Evolutionary conservation across 2,888 invertebrate genomes (phyloP), one percentile per base, ranked within the genome.

Genomic region (Dorcus parallelipipedus): DNA sequence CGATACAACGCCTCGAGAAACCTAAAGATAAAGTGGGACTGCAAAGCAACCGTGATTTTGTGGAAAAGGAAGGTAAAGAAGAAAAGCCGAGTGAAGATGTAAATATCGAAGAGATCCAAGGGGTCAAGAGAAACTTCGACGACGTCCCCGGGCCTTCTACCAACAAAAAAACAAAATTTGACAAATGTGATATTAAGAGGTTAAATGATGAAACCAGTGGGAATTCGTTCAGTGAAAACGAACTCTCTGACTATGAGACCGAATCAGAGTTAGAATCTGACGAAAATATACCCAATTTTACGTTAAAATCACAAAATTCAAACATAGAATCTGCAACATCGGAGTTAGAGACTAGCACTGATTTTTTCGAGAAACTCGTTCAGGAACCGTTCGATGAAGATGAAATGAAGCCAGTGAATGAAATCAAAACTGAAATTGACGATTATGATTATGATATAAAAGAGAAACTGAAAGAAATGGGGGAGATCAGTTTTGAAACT

Each of bases 381-480:
- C 75, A 76, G 14, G 72, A 73, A 49, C 70, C 74, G 8, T 59
- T 63, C 54, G 54, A 49, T 3, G 56, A 62, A 41, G 38, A 52
- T 10, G 8, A 49, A 17, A 52, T 55, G 14, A 42, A 52, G 10
- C 43, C 43, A 3, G 51, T 39, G n/a, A 52, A 49, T 10, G 59
- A 59, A 41, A 60, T 59, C 49, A 62, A 66, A 54, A 61, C 67
- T 5, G 67, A 70, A 41, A 65, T 68, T 53, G 66, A 64, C 47
- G 78, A 78, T 60, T 78, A 78, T 63, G 85, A 86, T 66, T 83
- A 82, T 72, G 84, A 85, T 70, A 83, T 85, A 45, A 82, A 83
- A 52, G 84, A 85, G 64, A 86, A 86, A 71, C 72, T 85, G 49
- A 84, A 84, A 71, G 85, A 86, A 75, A 85, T 86, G 84, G 85